Conservation (phyloP, 2,113 vertebrate species). For the Henicopernis longicauda region DNA sequence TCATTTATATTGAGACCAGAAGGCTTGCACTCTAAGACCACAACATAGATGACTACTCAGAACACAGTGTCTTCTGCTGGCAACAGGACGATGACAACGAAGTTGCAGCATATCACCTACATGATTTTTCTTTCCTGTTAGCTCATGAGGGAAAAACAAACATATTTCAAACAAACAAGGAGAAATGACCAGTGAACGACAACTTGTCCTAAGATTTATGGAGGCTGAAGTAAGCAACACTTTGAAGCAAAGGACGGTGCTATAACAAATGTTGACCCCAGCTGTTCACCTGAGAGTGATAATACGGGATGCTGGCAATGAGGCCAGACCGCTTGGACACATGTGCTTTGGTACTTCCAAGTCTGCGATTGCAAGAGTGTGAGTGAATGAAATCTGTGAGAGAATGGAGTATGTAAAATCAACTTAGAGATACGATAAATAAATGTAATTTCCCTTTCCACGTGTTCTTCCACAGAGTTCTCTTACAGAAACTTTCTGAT, state of each 20-base stretch:
- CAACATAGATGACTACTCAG: background rate
- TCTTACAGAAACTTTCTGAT: background rate
- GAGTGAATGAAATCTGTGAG: background rate
- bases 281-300: accelerated
- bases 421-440: background rate
- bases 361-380: background rate
- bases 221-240: background rate
- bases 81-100: accelerated
- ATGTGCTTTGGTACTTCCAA: background rate
- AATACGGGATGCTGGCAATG: background rate
- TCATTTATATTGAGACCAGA: background rate
- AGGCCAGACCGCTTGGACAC: background rate
- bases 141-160: background rate
- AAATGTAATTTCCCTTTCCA: background rate
- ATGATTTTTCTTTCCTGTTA: background rate
- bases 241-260: background rate
- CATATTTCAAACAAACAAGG: background rate
- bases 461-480: background rate
- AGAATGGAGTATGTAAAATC: background rate
- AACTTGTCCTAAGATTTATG: background rate
- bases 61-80: background rate
- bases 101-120: background rate
- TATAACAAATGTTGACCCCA: background rate
- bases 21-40: background rate
- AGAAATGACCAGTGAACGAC: background rate